A percentile compares a stretch with the other conserved stretches of the same genome.
phyloP scores from a whole-genome alignment of 2,113 vertebrate species.

The Anser cygnoides region DNA sequence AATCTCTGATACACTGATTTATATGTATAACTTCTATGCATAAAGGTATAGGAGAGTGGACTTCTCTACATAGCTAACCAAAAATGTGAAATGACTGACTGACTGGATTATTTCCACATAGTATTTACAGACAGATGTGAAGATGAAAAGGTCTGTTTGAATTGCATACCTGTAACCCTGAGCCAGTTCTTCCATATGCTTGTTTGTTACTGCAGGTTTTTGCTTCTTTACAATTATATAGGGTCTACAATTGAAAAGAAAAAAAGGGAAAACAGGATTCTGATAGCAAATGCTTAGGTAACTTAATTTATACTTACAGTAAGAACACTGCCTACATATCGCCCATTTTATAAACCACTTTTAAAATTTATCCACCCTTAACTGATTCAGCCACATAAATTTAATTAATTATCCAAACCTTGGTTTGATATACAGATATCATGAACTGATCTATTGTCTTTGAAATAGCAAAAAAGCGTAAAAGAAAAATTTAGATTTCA shows the following conservation, averaged over 20 bases:
- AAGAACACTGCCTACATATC: neutral
- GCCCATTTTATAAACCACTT: neutral
- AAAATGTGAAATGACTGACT: neutral
- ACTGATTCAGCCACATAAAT: neutral
- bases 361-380: neutral
- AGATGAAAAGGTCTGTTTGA: neutral
- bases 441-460: neutral
- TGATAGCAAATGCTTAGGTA: neutral
- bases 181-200: conserved; percentile 95
- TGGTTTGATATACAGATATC: neutral
- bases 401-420: neutral
- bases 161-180: conserved; percentile 92
- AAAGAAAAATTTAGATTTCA: neutral
- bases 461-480: neutral
- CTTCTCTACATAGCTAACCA: neutral
- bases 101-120: neutral
- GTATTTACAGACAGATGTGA: neutral
- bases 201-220: conserved; percentile 91
- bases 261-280: neutral
- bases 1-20: neutral
- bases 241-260: conserved; percentile 76
- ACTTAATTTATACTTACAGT: neutral
- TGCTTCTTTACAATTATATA: conserved; percentile 98
- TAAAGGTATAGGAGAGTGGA: neutral
- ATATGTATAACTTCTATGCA: neutral